phyloP scores from a whole-genome alignment of 1,140 invertebrate species.

The Chrysoperla carnea region DNA sequence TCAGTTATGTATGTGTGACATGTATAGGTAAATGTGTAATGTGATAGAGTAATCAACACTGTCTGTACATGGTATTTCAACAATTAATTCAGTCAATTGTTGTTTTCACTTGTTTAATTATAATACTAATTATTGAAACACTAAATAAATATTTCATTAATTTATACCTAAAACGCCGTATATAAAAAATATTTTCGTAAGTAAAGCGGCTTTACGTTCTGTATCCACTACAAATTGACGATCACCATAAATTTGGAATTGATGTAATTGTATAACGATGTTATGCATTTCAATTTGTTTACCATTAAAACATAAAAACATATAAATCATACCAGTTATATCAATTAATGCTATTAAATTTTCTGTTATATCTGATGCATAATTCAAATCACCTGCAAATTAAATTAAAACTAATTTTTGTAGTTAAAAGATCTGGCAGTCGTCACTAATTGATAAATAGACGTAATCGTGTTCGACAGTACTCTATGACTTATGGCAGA shows the following conservation, averaged over 20 bases:
- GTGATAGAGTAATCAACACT: no score
- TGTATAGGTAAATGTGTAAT: neutral
- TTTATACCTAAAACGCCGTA: neutral
- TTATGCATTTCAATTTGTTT: neutral
- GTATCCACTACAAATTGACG: neutral
- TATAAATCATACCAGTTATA: neutral
- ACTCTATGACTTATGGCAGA: no score
- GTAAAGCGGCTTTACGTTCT: neutral
- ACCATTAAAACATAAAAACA: neutral
- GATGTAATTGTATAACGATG: neutral
- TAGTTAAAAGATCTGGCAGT: no score
- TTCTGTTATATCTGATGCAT: constrained; percentile 1
- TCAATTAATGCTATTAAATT: neutral
- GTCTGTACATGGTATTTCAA: no score
- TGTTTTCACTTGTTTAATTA: no score
- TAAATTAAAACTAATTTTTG: no score
- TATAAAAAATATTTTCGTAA: constrained; percentile 1
- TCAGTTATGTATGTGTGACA: neutral
- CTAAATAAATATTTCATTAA: no score
- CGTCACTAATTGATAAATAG: no score
- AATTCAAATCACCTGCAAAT: neutral
- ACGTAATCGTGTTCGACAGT: no score
- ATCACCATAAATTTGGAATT: neutral
- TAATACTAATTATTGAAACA: no score
- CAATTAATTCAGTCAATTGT: no score